These are phyloP conservation scores for Sebastes wilsoni DNA, from an alignment of 2,797 vertebrate species.

Conservation along the genomic window DNA sequence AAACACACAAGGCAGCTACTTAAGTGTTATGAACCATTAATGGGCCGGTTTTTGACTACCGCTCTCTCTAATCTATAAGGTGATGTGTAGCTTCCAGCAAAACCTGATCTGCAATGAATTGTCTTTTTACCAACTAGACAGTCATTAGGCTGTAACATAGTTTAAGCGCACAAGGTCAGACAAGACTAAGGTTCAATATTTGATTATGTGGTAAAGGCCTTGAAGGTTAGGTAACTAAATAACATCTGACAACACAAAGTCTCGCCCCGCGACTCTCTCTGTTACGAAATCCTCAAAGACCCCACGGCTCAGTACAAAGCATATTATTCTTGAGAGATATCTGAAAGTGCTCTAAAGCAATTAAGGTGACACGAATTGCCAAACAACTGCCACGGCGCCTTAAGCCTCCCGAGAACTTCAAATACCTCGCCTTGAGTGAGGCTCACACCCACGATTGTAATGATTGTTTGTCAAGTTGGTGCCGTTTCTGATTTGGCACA, in stretches of 20 bases:
- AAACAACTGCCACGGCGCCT: conserved; percentile 69
- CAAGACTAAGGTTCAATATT: conserved; percentile 73
- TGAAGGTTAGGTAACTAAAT: conserved; percentile 72
- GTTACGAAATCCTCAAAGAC: conserved; percentile 70
- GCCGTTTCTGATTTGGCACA: conserved; percentile 2
- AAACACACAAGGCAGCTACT: conserved; percentile 23
- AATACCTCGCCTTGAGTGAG: conserved; percentile 53
- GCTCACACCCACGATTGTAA: conserved; percentile 20
- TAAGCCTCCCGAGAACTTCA: conserved; percentile 68
- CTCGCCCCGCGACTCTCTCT: conserved; percentile 39
- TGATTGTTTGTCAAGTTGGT: conserved; percentile 38
- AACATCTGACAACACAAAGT: conserved; percentile 64
- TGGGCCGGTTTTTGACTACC: conserved; percentile 7
- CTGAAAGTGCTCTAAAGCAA: conserved; percentile 75
- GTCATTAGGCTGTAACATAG: conserved; percentile 57
- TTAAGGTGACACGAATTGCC: conserved; percentile 77
- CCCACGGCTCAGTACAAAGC: conserved; percentile 63
- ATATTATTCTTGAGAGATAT: conserved; percentile 71
- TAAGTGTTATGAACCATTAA: conserved; percentile 31
- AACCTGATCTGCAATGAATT: conserved; percentile 33
- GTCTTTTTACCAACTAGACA: conserved; percentile 35
- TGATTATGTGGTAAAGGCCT: conserved; percentile 71
- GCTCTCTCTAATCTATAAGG: conserved; percentile 18
- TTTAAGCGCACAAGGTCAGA: conserved; percentile 65
- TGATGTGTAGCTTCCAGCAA: conserved; percentile 13